Evolutionary conservation across 1,140 invertebrate genomes (phyloP), one percentile per base, ranked within the genome.

Genomic region (Sarcophaga peregrina): DNA sequence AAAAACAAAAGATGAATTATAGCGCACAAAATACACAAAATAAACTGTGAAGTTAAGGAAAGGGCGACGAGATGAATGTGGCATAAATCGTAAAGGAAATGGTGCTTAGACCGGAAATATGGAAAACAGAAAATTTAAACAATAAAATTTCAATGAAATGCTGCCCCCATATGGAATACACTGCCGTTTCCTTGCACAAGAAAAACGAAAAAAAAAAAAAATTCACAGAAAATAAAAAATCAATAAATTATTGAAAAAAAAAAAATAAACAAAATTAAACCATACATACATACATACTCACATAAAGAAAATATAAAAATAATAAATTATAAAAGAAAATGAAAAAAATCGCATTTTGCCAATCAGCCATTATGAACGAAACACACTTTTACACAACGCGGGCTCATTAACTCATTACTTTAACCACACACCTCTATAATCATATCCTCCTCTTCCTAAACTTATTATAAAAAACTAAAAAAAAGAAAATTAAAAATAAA

Each of bases 1-100:
- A n/a, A 11, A 11, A 76, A 76, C 3, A n/a, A 68, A 46, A 72
- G 17, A 0, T 54, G 17, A 80, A 15, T 80, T 54, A 73, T 73
- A 10, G n/a, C 13, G 11, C 20, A 72, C 13, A 47, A 46, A 48
- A 81, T 48, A 75, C 47, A 83, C 54, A 52, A 80, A 15, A 73
- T 50, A 82, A 81, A 81, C 9, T 15, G 11, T 45, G 54, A 54
- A 1, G 11, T n/a, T 47, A 6, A 74, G 15, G 46, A n/a, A 48
- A 11, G 25, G 8, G 25, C 17, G 47, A 8, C 8, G 4, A 50
- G 3, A 52, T 25, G 13, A 47, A 9, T 10, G 10, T 50, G 75
- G 50, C 20, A 45, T 74, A 11, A 11, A 5, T 74, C 3, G 4
- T 50, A n/a, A 8, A 25, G 20, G 46, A 76, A 48, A 76, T 68